Conservation (phyloP, 2,888 invertebrate genomes). For the Pyrrhia umbra region DNA sequence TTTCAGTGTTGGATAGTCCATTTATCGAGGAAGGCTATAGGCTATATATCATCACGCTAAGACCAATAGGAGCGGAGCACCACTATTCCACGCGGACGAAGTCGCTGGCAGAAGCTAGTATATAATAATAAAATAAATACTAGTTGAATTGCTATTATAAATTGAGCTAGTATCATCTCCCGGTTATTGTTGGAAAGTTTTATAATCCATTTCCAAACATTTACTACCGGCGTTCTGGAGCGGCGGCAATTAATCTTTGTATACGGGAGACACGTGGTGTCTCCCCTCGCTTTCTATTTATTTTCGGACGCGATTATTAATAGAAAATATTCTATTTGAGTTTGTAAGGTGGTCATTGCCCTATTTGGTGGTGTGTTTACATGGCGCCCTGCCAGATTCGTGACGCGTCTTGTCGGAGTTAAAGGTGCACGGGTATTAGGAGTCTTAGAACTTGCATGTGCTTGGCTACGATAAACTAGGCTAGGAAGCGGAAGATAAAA, state of each 20-base stretch:
- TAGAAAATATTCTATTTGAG: constrained; percentile 85
- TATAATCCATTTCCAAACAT: constrained; percentile 50
- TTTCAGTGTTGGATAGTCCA: too few relatives aligned
- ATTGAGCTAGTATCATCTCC: constrained; percentile 24
- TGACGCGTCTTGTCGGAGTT: constrained; percentile 65
- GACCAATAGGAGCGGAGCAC: too few relatives aligned
- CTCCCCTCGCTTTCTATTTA: constrained; percentile 80
- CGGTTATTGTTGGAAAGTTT: constrained; percentile 44
- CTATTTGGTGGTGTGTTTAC: constrained; percentile 88
- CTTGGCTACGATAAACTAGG: constrained; percentile 33
- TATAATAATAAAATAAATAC: too few relatives aligned
- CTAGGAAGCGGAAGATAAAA: constrained; percentile 48
- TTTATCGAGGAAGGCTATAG: too few relatives aligned
- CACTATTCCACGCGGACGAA: too few relatives aligned
- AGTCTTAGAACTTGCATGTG: constrained; percentile 58
- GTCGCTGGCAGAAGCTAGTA: too few relatives aligned
- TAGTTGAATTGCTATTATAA: constrained; percentile 38
- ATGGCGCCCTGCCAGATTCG: constrained; percentile 81
- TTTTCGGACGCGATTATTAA: constrained; percentile 82
- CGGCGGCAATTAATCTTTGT: constrained; percentile 78
- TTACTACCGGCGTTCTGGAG: constrained; percentile 47
- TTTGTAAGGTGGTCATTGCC: constrained; percentile 86
- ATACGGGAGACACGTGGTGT: constrained; percentile 79
- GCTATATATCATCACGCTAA: too few relatives aligned
- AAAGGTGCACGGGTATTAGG: constrained; percentile 48